These are phyloP conservation scores for Orestias chungarensis DNA, from an alignment of 2,797 vertebrate species.

Conservation along the genomic window DNA sequence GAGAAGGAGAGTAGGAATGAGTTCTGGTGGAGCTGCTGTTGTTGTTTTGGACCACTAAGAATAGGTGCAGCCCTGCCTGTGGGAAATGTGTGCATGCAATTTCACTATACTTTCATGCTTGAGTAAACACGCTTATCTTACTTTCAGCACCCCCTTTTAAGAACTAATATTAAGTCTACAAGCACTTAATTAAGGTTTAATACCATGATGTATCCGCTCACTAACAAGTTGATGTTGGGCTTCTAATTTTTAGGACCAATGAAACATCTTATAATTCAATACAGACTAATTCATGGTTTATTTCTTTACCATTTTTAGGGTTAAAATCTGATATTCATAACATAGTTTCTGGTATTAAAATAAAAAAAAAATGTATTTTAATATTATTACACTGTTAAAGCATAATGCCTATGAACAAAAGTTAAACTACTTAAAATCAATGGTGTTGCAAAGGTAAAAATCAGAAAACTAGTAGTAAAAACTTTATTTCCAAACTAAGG, in stretches of 20 bases:
- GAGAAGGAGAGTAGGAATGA: constrained; percentile 51
- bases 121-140: neutral
- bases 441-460: neutral
- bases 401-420: too few species aligned
- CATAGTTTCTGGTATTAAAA: too few species aligned
- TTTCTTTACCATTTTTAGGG: neutral
- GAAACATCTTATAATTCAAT: neutral
- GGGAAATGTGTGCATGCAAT: neutral
- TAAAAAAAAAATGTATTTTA: neutral
- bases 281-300: neutral
- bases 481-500: neutral
- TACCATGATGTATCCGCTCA: neutral
- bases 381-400: neutral
- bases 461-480: neutral
- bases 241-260: neutral
- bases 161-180: neutral
- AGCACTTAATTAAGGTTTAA: neutral
- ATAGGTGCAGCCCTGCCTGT: constrained; percentile 38
- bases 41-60: constrained; percentile 53
- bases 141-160: neutral
- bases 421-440: neutral
- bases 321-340: too few species aligned
- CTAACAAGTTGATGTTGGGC: neutral
- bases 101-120: neutral
- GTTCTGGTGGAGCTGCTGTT: constrained; percentile 45